Conservation (phyloP, 1,140 invertebrate genomes). For the Parapsyche elsis region DNA sequence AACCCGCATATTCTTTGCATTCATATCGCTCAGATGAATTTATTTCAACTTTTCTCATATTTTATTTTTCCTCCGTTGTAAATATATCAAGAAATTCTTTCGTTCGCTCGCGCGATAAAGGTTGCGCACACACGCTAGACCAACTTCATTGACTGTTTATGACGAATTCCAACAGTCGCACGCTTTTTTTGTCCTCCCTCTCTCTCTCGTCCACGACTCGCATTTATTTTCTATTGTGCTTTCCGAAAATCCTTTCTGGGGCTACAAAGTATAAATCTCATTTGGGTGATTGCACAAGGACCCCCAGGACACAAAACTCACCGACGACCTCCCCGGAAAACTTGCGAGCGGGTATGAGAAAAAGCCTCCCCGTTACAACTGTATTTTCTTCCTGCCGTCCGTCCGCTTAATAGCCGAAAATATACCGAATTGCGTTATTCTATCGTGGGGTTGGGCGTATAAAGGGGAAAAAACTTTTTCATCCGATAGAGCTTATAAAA, state of each 20-base stretch:
- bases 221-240: constrained; percentile 50
- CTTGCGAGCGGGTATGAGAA: not conserved
- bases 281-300: constrained; percentile 56
- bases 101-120: constrained; percentile 11
- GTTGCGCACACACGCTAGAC: constrained; percentile 12
- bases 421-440: not conserved
- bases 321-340: constrained; percentile 21
- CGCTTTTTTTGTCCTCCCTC: not conserved
- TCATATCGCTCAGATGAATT: not conserved
- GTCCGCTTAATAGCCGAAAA: constrained; percentile 13
- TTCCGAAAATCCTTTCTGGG: constrained; percentile 47
- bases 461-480: not conserved
- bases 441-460: not conserved
- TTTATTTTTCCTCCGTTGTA: constrained; percentile 11
- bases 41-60: constrained; percentile 7
- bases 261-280: constrained; percentile 55
- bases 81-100: constrained; percentile 10
- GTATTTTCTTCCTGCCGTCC: constrained; percentile 14
- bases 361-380: not conserved
- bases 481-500: not conserved
- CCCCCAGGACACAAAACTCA: constrained; percentile 45
- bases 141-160: constrained; percentile 40
- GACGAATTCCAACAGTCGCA: constrained; percentile 28
- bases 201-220: not conserved
- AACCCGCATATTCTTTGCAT: not conserved